These are phyloP conservation scores for Polydrusus pterygomalis DNA, from an alignment of 2,888 invertebrate species.

Conservation along the genomic window DNA sequence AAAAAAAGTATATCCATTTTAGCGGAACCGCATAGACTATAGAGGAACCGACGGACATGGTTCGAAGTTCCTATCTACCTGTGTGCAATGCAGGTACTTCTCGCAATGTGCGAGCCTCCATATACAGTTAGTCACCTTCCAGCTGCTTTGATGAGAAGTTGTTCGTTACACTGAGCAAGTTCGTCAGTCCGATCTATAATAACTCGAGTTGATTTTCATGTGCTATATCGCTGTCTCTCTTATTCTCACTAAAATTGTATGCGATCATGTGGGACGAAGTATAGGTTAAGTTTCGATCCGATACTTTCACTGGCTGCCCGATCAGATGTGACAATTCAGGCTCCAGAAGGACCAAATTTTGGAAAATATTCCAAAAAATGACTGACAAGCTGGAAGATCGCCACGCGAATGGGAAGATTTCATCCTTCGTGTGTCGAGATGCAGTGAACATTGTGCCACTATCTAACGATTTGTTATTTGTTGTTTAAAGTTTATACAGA, in stretches of 20 bases:
- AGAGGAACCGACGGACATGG: conserved; percentile 48
- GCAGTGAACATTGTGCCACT: conserved; percentile 39
- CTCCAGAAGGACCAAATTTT: conserved; percentile 40
- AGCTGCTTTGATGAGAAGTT: conserved; percentile 47
- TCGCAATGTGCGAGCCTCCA: conserved; percentile 47
- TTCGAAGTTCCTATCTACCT: conserved; percentile 53
- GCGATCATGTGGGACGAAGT: conserved; percentile 51
- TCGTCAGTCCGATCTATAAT: conserved; percentile 48
- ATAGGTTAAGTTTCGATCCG: conserved; percentile 47
- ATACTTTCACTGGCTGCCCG: conserved; percentile 50
- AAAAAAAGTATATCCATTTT: conserved; percentile 31
- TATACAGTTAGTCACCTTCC: conserved; percentile 56
- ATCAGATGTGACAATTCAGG: conserved; percentile 48
- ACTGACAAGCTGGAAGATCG: conserved; percentile 39
- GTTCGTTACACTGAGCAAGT: conserved; percentile 51
- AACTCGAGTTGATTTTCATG: conserved; percentile 37
- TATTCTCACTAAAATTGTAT: conserved; percentile 33
- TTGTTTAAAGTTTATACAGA: conserved; percentile 60
- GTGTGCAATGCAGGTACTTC: conserved; percentile 51
- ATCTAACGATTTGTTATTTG: conserved; percentile 30
- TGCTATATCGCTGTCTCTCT: conserved; percentile 47
- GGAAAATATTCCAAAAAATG: conserved; percentile 46
- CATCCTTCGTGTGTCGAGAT: conserved; percentile 44
- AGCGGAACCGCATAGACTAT: conserved; percentile 46
- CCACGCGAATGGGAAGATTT: conserved; percentile 28